Percentiles rank a stretch among this genome's conserved stretches.
phyloP scores from a whole-genome alignment of 2,888 invertebrate species.

The Drosophila engyochracea region DNA sequence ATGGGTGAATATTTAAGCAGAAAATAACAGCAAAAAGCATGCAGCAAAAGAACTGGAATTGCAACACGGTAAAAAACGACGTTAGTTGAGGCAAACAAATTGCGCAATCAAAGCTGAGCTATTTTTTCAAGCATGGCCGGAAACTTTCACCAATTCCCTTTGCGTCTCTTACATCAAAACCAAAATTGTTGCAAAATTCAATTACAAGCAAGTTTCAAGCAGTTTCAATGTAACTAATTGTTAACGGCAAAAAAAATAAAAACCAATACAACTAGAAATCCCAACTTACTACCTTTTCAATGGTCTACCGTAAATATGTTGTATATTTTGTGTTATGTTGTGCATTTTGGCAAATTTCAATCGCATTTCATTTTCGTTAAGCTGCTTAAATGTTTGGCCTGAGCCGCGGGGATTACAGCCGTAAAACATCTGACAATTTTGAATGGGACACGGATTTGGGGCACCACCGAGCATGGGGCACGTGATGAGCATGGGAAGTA shows the following conservation, averaged over 20 bases:
- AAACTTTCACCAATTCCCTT: constrained; percentile 28
- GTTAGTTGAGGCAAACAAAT: constrained; percentile 61
- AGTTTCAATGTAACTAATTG: constrained; percentile 51
- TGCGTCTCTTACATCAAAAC: constrained; percentile 48
- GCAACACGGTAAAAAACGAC: constrained; percentile 19
- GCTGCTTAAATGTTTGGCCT: constrained; percentile 73
- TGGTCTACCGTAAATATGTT: constrained; percentile 18
- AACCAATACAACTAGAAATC: constrained; percentile 2
- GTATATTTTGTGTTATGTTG: neutral
- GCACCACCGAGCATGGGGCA: constrained; percentile 24
- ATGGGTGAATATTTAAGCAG: neutral
- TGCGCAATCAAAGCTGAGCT: constrained; percentile 76
- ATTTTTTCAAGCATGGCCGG: constrained; percentile 29
- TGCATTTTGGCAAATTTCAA: constrained; percentile 62
- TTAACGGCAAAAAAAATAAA: neutral
- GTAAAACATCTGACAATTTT: constrained; percentile 43
- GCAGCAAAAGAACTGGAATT: constrained; percentile 18
- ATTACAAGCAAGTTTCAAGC: constrained; percentile 50
- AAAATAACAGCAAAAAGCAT: constrained; percentile 25
- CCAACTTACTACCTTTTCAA: neutral
- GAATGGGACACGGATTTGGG: constrained; percentile 1
- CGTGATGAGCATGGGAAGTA: constrained; percentile 72
- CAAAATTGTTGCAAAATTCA: constrained; percentile 71
- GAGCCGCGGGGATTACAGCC: constrained; percentile 63
- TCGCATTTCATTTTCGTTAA: constrained; percentile 68